Conservation (phyloP, 2,113 vertebrate species). For the Sorex araneus region DNA sequence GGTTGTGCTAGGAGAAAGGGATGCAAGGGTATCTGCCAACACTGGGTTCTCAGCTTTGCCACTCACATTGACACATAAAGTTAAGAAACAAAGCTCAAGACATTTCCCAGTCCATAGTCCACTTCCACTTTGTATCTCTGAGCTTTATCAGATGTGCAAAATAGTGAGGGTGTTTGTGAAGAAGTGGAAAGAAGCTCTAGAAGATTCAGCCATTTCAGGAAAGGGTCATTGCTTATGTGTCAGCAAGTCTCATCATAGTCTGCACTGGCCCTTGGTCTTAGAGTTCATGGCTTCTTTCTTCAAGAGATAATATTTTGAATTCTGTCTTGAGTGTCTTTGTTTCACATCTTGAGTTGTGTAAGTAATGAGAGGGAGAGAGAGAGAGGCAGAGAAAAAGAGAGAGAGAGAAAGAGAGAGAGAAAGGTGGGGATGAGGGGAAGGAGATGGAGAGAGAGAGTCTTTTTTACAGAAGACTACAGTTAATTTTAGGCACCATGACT, state of each 20-base stretch:
- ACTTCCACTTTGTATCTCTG: too few relatives aligned
- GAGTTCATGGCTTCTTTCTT: not conserved
- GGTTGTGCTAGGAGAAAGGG: not conserved
- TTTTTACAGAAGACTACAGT: not conserved
- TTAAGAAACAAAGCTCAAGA: not conserved
- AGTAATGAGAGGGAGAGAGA: not conserved
- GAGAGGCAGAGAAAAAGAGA: too few relatives aligned
- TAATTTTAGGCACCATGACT: not conserved
- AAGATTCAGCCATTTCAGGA: not conserved
- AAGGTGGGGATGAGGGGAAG: too few relatives aligned
- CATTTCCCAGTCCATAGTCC: too few relatives aligned
- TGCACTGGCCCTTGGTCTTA: not conserved
- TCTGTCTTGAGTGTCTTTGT: not conserved
- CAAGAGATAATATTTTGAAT: not conserved
- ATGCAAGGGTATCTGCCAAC: not conserved
- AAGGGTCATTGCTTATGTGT: fast-evolving
- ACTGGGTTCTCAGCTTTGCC: not conserved
- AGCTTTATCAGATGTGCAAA: not conserved
- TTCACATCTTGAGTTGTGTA: not conserved
- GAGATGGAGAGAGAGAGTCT: too few relatives aligned
- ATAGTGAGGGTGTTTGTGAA: not conserved
- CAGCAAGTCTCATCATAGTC: not conserved
- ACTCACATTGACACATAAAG: not conserved
- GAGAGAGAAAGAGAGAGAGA: not conserved
- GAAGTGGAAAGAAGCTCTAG: not conserved